Conservation (phyloP, 2,888 invertebrate genomes). For the Catonia carolina region DNA sequence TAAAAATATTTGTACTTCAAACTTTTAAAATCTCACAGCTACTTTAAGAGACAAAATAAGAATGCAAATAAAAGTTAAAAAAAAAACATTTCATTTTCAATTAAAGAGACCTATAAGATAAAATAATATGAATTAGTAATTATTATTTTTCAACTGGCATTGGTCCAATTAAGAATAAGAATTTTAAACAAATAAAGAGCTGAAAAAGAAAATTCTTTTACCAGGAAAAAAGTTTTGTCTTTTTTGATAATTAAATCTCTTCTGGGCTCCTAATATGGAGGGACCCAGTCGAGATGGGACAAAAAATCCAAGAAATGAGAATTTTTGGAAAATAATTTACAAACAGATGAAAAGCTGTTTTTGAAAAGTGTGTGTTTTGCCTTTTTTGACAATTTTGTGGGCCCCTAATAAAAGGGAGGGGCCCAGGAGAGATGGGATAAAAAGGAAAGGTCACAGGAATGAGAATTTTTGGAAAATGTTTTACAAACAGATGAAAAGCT, state of each 20-base stretch:
- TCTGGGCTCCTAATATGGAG: conserved; percentile 5
- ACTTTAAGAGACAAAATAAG: too few species aligned
- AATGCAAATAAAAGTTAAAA: too few species aligned
- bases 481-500: conserved; percentile 13
- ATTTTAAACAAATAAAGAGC: too few species aligned
- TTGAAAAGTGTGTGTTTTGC: conserved; percentile 14
- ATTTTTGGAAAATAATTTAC: background rate
- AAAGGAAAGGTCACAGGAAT: background rate
- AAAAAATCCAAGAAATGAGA: background rate
- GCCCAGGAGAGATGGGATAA: conserved; percentile 7
- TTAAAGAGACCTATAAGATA: too few species aligned
- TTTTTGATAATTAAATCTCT: too few species aligned
- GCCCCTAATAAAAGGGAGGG: conserved; percentile 3
- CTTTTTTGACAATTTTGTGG: conserved; percentile 19
- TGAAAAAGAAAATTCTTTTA: conserved; percentile 17
- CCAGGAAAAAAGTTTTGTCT: conserved; percentile 6
- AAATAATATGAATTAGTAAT: too few species aligned
- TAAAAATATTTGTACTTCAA: too few species aligned
- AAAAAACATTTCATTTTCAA: too few species aligned
- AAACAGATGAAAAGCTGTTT: conserved; percentile 18
- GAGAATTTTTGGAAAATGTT: background rate
- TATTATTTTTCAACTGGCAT: too few species aligned
- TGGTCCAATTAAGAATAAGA: too few species aligned
- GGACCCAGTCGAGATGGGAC: conserved; percentile 9
- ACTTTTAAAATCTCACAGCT: too few species aligned